Evolutionary conservation across 2,113 vertebrate species (phyloP).

Genomic region (Leuciscus idus): DNA sequence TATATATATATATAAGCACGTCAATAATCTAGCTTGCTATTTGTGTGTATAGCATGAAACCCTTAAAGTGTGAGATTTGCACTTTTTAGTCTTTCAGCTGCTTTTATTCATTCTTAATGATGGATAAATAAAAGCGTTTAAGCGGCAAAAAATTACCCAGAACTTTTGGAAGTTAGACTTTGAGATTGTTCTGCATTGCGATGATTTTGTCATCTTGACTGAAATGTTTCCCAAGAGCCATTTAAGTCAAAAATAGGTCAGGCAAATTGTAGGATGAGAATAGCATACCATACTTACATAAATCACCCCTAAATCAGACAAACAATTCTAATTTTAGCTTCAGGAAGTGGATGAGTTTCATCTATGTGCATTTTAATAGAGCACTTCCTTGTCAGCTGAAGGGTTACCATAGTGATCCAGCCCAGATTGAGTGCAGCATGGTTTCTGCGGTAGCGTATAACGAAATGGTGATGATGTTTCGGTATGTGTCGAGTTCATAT

Average conservation of each 20-base stretch:
- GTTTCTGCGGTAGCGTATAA: constrained; percentile 34
- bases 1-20: background rate
- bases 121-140: background rate
- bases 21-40: background rate
- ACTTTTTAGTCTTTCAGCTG: background rate
- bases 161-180: background rate
- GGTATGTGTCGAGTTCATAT: constrained; percentile 11
- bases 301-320: constrained; percentile 74
- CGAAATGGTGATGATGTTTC: background rate
- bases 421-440: constrained; percentile 35
- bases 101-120: background rate
- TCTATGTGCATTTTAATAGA: constrained; percentile 47
- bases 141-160: background rate
- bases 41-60: background rate
- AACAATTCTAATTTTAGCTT: constrained; percentile 77
- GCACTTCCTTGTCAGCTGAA: constrained; percentile 49
- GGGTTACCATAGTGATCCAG: constrained; percentile 49
- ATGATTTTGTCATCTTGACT: background rate
- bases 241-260: background rate
- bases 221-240: background rate
- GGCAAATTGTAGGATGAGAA: constrained; percentile 64
- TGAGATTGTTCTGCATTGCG: background rate
- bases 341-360: constrained; percentile 72
- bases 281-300: constrained; percentile 70
- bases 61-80: background rate